phyloP scores from a whole-genome alignment of 2,113 vertebrate species.

The Bungarus multicinctus region DNA sequence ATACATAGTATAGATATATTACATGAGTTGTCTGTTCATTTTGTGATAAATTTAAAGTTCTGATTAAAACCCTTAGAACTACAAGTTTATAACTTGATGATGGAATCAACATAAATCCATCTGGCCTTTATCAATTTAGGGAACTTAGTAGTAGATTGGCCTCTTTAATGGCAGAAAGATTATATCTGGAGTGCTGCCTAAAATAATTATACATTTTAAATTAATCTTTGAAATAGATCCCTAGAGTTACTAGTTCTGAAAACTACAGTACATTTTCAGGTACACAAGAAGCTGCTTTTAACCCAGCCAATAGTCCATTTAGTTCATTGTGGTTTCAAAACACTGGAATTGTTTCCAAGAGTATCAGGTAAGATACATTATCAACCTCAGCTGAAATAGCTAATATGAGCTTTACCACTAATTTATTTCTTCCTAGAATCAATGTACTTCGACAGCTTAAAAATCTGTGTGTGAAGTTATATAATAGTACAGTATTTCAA shows the following conservation, averaged over 20 bases:
- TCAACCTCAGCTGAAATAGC: background rate
- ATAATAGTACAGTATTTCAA: background rate
- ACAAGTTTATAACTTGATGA: background rate
- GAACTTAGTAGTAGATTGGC: background rate
- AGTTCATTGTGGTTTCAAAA: background rate
- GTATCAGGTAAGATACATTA: background rate
- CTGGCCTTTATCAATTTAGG: background rate
- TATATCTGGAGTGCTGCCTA: background rate
- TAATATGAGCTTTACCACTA: too few relatives aligned
- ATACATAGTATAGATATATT: background rate
- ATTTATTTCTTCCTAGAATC: background rate
- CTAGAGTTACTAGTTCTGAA: background rate
- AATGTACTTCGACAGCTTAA: background rate
- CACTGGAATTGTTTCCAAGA: background rate
- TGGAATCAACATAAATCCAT: background rate
- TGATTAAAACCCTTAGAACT: background rate
- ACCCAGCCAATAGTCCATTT: background rate
- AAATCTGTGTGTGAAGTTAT: background rate
- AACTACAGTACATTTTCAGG: background rate
- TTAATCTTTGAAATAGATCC: background rate
- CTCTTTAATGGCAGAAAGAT: background rate
- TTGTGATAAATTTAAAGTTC: background rate
- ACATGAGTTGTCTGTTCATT: background rate
- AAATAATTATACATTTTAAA: background rate
- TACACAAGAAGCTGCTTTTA: background rate